Evolutionary conservation across 35 echinoderm and acorn worm species (phyloP).

Genomic region (Strongylocentrotus purpuratus): DNA sequence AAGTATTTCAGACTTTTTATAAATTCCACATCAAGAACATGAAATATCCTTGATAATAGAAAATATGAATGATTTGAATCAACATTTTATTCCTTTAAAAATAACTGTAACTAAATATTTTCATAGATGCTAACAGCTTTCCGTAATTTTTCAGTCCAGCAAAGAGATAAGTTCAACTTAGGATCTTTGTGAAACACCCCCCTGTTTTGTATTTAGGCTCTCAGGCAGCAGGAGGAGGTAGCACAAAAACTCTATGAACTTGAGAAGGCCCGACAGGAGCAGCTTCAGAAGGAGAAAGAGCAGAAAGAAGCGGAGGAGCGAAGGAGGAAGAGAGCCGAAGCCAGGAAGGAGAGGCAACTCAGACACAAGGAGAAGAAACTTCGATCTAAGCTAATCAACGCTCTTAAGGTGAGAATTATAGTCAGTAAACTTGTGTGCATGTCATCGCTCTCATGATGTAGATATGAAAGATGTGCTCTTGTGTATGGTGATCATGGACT

Average conservation of each 20-base stretch:
- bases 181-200: no score
- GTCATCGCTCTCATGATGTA: not conserved
- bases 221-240: slow-evolving; percentile 76
- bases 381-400: slow-evolving; percentile 59
- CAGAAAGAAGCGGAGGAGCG: slow-evolving; percentile 65
- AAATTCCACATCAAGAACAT: no score
- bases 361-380: slow-evolving; percentile 68
- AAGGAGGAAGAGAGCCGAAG: slow-evolving; percentile 55
- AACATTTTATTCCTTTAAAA: no score
- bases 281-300: slow-evolving; percentile 67
- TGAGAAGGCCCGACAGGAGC: slow-evolving; percentile 68
- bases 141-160: no score
- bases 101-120: no score
- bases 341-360: slow-evolving; percentile 63
- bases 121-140: no score
- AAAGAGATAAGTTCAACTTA: no score
- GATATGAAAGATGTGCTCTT: no score
- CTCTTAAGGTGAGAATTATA: slow-evolving; percentile 19
- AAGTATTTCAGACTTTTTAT: no score
- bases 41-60: no score
- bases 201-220: slow-evolving; percentile 45
- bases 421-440: not conserved
- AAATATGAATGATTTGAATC: no score
- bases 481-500: no score
- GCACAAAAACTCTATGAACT: slow-evolving; percentile 69